Conservation (phyloP, 2,888 invertebrate species). For the Icerya purchasi region DNA sequence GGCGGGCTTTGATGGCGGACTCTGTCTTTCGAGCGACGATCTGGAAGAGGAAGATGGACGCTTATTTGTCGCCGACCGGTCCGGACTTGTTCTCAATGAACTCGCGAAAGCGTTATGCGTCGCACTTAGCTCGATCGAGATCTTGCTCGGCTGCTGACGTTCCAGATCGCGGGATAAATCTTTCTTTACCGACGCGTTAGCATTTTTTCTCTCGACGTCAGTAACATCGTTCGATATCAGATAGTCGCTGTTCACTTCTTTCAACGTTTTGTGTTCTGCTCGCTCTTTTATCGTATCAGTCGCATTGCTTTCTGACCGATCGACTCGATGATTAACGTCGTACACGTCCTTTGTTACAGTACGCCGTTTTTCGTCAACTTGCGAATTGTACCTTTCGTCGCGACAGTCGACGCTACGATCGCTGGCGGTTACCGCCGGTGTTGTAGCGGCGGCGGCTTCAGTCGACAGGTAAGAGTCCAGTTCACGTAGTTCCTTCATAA, state of each 20-base stretch:
- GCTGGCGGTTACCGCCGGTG: conserved; percentile 16
- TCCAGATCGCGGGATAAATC: conserved; percentile 13
- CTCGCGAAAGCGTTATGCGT: conserved; percentile 56
- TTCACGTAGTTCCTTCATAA: conserved; percentile 42
- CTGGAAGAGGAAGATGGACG: conserved; percentile 16
- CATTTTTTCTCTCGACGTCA: too few species aligned
- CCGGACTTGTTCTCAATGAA: conserved; percentile 40
- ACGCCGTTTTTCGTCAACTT: too few species aligned
- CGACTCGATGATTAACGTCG: too few species aligned
- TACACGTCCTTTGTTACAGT: too few species aligned
- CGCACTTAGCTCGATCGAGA: conserved; percentile 43
- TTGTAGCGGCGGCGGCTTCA: conserved; percentile 27
- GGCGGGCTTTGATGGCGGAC: conserved; percentile 19
- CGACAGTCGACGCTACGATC: background rate
- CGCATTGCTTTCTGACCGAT: background rate
- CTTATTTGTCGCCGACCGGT: conserved; percentile 22
- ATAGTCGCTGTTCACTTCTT: background rate
- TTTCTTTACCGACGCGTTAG: conserved; percentile 12
- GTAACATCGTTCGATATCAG: too few species aligned
- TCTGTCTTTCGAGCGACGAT: conserved; percentile 26
- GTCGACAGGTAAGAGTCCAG: conserved; percentile 24
- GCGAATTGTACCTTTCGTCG: too few species aligned
- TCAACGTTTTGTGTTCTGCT: background rate
- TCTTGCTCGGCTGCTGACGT: conserved; percentile 27
- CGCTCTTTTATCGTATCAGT: background rate